Percentiles rank a stretch among this genome's conserved stretches.
These are phyloP conservation scores for Cepaea hortensis DNA, from an alignment of 2,888 invertebrate species.

Conservation along the genomic window DNA sequence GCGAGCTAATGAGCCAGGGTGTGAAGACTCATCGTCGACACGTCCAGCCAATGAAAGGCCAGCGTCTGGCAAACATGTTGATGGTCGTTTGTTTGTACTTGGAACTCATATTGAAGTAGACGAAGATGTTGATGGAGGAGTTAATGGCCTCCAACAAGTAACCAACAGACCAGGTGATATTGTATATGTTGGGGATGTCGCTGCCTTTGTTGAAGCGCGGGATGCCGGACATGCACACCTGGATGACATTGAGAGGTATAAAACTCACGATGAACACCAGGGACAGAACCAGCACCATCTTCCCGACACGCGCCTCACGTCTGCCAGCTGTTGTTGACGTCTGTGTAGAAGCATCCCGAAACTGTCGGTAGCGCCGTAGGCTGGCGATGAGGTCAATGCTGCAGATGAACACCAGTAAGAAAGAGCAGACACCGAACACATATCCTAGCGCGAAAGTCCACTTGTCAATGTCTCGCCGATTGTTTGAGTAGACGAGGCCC, in stretches of 20 bases:
- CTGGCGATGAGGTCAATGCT: neutral
- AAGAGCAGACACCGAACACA: neutral
- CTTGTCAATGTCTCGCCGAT: constrained; percentile 4
- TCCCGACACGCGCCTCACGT: neutral
- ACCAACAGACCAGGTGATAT: constrained; percentile 7
- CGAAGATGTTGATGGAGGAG: constrained; percentile 6
- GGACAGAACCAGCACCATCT: constrained; percentile 12
- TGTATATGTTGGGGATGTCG: constrained; percentile 12
- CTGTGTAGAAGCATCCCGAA: neutral
- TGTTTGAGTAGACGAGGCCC: neutral
- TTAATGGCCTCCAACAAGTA: constrained; percentile 5
- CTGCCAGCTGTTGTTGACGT: neutral
- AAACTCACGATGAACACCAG: constrained; percentile 12
- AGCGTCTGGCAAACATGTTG: neutral
- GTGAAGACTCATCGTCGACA: too few species aligned
- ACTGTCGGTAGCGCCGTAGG: neutral
- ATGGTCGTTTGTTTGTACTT: neutral
- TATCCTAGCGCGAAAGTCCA: constrained; percentile 3
- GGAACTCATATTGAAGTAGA: constrained; percentile 15
- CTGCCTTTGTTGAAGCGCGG: constrained; percentile 13
- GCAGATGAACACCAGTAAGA: neutral
- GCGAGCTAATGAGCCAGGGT: too few species aligned
- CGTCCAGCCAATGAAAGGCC: too few species aligned
- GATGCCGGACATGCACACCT: constrained; percentile 8
- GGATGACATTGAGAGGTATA: constrained; percentile 5